These are phyloP conservation scores for Rissa tridactyla DNA, from an alignment of 2,113 vertebrate species.

Conservation along the genomic window DNA sequence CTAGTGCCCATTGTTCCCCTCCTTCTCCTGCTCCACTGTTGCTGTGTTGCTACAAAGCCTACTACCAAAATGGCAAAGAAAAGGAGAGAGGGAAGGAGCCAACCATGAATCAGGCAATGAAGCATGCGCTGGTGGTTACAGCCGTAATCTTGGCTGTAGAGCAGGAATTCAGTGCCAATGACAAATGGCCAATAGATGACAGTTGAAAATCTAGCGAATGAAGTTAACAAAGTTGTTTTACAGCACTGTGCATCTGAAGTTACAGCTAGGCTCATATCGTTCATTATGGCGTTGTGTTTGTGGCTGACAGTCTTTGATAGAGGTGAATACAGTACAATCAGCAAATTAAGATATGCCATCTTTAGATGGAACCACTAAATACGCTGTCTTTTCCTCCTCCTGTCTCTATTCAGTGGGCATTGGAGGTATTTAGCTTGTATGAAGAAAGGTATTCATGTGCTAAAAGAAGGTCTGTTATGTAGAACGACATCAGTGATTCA, in stretches of 20 bases:
- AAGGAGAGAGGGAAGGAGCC: neutral
- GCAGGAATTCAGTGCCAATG: neutral
- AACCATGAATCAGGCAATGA: neutral
- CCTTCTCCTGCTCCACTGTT: neutral
- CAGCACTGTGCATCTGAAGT: neutral
- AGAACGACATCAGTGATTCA: neutral
- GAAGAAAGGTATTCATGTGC: neutral
- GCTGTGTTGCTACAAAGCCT: neutral
- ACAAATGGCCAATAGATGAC: constrained; percentile 20
- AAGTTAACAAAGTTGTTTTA: constrained; percentile 25
- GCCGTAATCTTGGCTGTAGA: neutral
- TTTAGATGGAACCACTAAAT: neutral
- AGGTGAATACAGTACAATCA: neutral
- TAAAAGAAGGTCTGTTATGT: neutral
- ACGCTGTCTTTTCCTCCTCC: neutral
- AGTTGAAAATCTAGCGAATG: constrained; percentile 36
- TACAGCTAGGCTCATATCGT: neutral
- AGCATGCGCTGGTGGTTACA: neutral
- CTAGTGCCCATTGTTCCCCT: neutral
- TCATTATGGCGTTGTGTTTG: neutral
- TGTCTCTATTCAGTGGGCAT: neutral
- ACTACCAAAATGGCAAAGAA: neutral
- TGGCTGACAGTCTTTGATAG: neutral
- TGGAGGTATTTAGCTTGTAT: neutral
- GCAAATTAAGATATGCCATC: neutral